Evolutionary conservation across 1,140 invertebrate genomes (phyloP).

Genomic region (Acyrthosiphon pisum): DNA sequence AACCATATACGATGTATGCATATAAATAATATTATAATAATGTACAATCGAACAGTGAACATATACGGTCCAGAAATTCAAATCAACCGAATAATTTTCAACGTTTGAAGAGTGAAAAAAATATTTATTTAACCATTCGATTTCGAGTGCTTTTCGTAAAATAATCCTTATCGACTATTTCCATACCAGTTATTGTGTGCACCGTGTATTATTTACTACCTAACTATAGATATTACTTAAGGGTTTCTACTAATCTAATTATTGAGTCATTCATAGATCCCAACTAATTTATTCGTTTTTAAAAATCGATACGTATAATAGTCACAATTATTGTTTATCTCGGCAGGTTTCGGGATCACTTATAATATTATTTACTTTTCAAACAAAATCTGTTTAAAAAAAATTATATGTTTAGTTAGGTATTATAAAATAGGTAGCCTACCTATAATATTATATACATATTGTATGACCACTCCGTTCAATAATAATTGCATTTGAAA

Average conservation of each 20-base stretch:
- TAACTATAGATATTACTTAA: neutral
- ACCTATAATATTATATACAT: neutral
- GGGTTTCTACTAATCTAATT: neutral
- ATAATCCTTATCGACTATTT: slow-evolving; percentile 2
- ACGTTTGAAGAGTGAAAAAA: neutral
- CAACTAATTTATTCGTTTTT: neutral
- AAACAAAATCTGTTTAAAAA: neutral
- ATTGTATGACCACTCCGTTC: neutral
- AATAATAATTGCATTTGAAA: too few relatives aligned
- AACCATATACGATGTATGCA: neutral
- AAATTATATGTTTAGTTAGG: neutral
- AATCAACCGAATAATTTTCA: neutral
- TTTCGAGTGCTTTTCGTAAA: neutral
- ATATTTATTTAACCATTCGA: neutral
- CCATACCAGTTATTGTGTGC: neutral
- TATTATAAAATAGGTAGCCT: neutral
- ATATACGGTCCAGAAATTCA: neutral
- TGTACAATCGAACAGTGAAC: neutral
- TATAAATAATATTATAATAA: neutral
- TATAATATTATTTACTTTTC: neutral
- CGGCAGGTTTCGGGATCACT: neutral
- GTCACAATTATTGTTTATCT: neutral
- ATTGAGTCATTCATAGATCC: neutral
- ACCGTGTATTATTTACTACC: neutral
- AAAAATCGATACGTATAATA: neutral